Percentiles rank a stretch among this genome's conserved stretches.
Evolutionary conservation across 2,888 invertebrate genomes (phyloP).

Genomic region (Polydrusus cervinus): DNA sequence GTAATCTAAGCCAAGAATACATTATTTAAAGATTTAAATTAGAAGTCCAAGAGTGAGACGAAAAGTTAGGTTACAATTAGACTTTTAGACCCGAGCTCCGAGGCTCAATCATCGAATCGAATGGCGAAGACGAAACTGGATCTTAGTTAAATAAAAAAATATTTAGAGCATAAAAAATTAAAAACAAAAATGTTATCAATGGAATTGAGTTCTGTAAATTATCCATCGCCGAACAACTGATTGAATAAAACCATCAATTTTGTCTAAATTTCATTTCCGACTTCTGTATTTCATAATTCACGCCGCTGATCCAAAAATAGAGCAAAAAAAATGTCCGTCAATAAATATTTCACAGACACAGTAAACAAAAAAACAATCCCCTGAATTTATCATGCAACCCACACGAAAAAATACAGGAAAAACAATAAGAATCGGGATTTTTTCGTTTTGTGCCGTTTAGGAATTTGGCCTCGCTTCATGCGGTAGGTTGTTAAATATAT

Average conservation of each 20-base stretch:
- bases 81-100: too few relatives aligned
- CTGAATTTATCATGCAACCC: background rate
- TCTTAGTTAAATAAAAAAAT: background rate
- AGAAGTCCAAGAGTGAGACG: too few relatives aligned
- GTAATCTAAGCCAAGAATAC: too few relatives aligned
- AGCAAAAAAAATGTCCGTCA: background rate
- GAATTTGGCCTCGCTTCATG: slow-evolving; percentile 8
- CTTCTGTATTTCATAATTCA: background rate
- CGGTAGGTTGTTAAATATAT: background rate
- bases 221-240: background rate
- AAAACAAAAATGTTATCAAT: too few relatives aligned
- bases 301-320: background rate
- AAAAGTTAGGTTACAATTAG: too few relatives aligned
- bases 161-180: background rate
- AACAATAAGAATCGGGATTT: slow-evolving; percentile 2
- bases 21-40: too few relatives aligned
- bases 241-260: background rate
- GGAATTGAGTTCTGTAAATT: too few relatives aligned
- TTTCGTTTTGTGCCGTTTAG: background rate
- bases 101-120: too few relatives aligned
- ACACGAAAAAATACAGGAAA: slow-evolving; percentile 3
- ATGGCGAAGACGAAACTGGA: too few relatives aligned
- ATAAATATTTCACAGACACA: background rate
- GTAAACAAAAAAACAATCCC: background rate
- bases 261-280: too few relatives aligned